phyloP scores from a whole-genome alignment of 2,888 invertebrate genomes.

The Cotesia congregata region DNA sequence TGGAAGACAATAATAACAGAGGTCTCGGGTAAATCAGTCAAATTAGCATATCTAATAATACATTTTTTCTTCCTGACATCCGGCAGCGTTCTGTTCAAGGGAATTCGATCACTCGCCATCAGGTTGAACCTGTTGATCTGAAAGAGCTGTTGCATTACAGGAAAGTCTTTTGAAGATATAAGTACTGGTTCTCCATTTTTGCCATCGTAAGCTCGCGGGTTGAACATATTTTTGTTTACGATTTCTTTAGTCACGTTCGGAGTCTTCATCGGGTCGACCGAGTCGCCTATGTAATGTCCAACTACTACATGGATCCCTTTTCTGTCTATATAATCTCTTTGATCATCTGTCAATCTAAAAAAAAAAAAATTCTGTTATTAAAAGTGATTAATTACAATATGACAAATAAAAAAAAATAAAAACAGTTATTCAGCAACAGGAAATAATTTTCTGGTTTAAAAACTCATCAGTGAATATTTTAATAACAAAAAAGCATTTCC shows the following conservation, averaged over 20 bases:
- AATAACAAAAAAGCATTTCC: constrained; percentile 15
- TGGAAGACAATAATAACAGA: constrained; percentile 97
- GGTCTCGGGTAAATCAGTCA: constrained; percentile 83
- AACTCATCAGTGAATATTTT: constrained; percentile 6
- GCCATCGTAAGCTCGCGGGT: constrained; percentile 82
- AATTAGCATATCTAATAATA: constrained; percentile 73
- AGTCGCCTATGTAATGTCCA: constrained; percentile 90
- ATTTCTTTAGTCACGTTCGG: constrained; percentile 83
- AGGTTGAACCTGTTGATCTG: constrained; percentile 90
- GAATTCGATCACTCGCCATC: constrained; percentile 89
- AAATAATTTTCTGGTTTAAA: not conserved
- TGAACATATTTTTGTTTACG: constrained; percentile 83
- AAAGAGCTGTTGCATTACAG: constrained; percentile 84
- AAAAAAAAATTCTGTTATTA: constrained; percentile 19
- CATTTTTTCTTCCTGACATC: constrained; percentile 89
- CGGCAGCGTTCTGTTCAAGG: constrained; percentile 85
- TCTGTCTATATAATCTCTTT: constrained; percentile 80
- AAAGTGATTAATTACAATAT: too few species aligned
- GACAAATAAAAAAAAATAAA: too few species aligned
- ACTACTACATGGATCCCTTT: constrained; percentile 87
- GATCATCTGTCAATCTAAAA: constrained; percentile 74
- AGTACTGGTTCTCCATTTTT: constrained; percentile 85
- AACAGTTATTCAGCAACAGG: constrained; percentile 17
- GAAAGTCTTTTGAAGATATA: constrained; percentile 81
- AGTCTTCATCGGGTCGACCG: constrained; percentile 70